These are phyloP conservation scores for Chrysochloris asiatica DNA, from an alignment of 2,113 vertebrate genomes.

Conservation along the genomic window DNA sequence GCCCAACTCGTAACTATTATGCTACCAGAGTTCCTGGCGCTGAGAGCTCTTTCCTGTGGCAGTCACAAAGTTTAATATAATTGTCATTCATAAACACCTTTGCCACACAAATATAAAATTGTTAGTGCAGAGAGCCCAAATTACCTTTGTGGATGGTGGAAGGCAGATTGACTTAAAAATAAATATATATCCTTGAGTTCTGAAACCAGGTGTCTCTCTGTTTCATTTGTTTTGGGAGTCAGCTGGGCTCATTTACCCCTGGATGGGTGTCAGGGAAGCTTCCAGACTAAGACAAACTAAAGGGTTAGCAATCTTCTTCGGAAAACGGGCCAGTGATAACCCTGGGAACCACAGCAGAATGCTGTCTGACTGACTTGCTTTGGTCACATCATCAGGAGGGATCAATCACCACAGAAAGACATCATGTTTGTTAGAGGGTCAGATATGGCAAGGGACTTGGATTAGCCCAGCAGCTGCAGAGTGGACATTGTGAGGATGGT, in stretches of 20 bases:
- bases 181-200: background rate
- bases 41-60: background rate
- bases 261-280: background rate
- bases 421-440: background rate
- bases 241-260: background rate
- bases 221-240: background rate
- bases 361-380: background rate
- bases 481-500: background rate
- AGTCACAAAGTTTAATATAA: slow-evolving; percentile 34
- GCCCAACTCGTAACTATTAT: too few species aligned
- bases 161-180: background rate
- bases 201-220: slow-evolving; percentile 21
- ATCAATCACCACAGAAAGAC: background rate
- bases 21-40: too few species aligned
- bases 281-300: background rate
- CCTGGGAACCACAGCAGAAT: too few species aligned
- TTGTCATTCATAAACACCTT: slow-evolving; percentile 42
- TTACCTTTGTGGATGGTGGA: slow-evolving; percentile 52
- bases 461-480: background rate
- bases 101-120: slow-evolving; percentile 42
- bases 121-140: slow-evolving; percentile 61
- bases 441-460: background rate
- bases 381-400: background rate
- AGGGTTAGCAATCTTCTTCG: background rate
- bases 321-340: background rate